phyloP scores from a whole-genome alignment of 1,140 invertebrate species.

The Zelostemma sp. region DNA sequence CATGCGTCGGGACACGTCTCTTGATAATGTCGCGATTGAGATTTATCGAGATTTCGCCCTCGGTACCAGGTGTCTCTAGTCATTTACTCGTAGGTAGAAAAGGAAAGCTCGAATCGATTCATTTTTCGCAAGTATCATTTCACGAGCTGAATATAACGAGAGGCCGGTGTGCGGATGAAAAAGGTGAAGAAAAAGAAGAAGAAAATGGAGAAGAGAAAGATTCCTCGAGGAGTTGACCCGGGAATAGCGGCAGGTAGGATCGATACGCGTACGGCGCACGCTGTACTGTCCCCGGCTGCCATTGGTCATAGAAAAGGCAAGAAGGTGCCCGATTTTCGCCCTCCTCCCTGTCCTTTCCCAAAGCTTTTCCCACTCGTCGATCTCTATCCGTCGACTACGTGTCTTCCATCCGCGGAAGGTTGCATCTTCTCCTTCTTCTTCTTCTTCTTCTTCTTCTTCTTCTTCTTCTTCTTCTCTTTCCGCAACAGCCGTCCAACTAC shows the following conservation, averaged over 20 bases:
- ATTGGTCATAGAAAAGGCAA: slow-evolving; percentile 68
- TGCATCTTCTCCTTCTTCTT: slow-evolving; percentile 11
- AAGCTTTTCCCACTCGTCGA: slow-evolving; percentile 17
- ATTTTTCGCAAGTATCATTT: not conserved
- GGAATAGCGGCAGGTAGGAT: slow-evolving; percentile 63
- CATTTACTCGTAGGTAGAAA: too few relatives aligned
- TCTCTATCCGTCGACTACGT: slow-evolving; percentile 18
- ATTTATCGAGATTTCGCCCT: not conserved
- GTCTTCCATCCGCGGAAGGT: slow-evolving; percentile 13
- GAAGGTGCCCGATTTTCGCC: slow-evolving; percentile 55
- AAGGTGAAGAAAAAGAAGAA: slow-evolving; percentile 20
- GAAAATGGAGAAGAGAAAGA: slow-evolving; percentile 42
- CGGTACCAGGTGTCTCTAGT: too few relatives aligned
- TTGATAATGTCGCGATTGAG: not conserved
- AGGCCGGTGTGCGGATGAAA: not conserved
- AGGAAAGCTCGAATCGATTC: too few relatives aligned
- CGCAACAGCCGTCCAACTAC: slow-evolving; percentile 16
- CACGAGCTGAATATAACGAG: not conserved
- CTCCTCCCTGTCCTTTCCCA: slow-evolving; percentile 23
- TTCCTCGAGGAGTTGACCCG: slow-evolving; percentile 65
- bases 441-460: too few relatives aligned
- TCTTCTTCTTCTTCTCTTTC: too few relatives aligned
- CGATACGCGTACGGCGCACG: slow-evolving; percentile 65
- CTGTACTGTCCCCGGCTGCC: slow-evolving; percentile 66
- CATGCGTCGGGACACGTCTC: slow-evolving; percentile 20